A percentile compares a stretch with the other conserved stretches of the same genome.
phyloP scores from a whole-genome alignment of 2,888 invertebrate species.

The Julus scanicus region DNA sequence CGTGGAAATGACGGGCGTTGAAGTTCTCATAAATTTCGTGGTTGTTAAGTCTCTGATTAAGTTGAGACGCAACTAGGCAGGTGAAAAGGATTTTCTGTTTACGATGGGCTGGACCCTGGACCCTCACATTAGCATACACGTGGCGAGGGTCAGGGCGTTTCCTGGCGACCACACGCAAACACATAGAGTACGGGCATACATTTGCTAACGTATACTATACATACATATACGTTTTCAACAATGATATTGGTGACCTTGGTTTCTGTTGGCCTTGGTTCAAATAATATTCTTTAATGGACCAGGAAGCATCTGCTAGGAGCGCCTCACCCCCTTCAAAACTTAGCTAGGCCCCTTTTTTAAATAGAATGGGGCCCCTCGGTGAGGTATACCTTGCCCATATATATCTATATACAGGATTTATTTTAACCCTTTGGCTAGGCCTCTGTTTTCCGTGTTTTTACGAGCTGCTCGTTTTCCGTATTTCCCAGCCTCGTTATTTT shows the following conservation, averaged over 20 bases:
- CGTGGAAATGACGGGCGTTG: neutral
- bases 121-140: neutral
- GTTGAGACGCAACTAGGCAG: neutral
- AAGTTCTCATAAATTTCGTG: neutral
- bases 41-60: too few relatives aligned
- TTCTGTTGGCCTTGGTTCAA: neutral
- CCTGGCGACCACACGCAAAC: neutral
- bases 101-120: neutral
- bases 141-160: constrained; percentile 19
- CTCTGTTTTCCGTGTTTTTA: constrained; percentile 3
- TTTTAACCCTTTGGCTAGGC: neutral
- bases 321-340: neutral
- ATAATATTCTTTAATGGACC: neutral
- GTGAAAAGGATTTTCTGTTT: neutral
- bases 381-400: neutral
- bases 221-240: too few relatives aligned
- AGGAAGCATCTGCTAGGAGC: constrained; percentile 23
- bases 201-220: too few relatives aligned
- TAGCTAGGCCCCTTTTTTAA: neutral
- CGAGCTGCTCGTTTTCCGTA: constrained; percentile 1
- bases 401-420: neutral
- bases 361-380: neutral
- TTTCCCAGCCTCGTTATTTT: constrained; percentile 7
- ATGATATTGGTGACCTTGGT: neutral
- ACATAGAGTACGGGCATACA: too few relatives aligned